phyloP scores from a whole-genome alignment of 2,797 vertebrate genomes.

The Cossypha polioptera region DNA sequence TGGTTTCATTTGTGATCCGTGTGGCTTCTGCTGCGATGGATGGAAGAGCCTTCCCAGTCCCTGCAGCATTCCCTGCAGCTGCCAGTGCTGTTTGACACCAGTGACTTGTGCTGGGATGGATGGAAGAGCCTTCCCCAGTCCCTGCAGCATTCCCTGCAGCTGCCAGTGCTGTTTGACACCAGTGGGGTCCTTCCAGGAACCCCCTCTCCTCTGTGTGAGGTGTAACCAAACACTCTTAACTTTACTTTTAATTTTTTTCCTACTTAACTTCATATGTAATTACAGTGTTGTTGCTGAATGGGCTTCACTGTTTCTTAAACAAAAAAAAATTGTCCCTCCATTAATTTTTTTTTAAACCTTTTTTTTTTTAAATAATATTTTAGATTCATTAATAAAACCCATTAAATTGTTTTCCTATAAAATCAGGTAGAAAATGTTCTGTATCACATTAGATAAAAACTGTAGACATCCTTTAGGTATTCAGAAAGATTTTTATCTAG shows the following conservation, averaged over 20 bases:
- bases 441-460: background rate
- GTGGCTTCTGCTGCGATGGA: background rate
- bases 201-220: accelerated
- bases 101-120: background rate
- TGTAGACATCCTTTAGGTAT: background rate
- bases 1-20: background rate
- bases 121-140: background rate
- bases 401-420: background rate
- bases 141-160: background rate
- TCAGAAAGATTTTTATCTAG: background rate
- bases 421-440: background rate
- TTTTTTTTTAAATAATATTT: background rate
- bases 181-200: background rate
- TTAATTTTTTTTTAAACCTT: background rate
- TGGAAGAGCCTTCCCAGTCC: background rate
- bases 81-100: accelerated
- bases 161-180: accelerated
- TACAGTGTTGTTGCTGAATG: background rate
- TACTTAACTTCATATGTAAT: background rate
- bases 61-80: background rate
- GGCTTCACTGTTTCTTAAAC: background rate
- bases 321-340: accelerated
- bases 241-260: background rate
- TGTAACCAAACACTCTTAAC: background rate
- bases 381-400: background rate